These are phyloP conservation scores for Scaptomyza cyrtandrae DNA, from an alignment of 2,888 invertebrate species.

Conservation along the genomic window DNA sequence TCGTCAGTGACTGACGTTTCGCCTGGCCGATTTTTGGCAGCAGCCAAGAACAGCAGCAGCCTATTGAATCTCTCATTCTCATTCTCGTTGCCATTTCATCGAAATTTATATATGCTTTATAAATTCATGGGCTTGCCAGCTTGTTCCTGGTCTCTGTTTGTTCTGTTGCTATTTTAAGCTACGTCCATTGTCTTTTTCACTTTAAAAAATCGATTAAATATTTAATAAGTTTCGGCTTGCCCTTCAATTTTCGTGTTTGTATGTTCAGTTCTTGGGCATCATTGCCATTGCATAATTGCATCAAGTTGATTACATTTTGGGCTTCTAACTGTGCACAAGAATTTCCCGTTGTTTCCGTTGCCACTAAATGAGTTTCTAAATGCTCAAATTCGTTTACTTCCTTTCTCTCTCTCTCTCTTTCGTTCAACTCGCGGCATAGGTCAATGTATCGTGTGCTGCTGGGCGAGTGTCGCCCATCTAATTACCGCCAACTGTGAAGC, in stretches of 20 bases:
- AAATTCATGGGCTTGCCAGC: conserved; percentile 50
- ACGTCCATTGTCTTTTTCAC: conserved; percentile 31
- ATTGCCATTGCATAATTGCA: conserved; percentile 71
- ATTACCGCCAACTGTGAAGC: conserved; percentile 77
- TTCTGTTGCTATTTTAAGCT: conserved; percentile 51
- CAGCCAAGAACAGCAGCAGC: conserved; percentile 6
- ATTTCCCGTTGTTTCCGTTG: conserved; percentile 67
- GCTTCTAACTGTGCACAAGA: conserved; percentile 21
- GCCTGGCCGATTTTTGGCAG: conserved; percentile 57
- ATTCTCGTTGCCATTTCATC: conserved; percentile 23
- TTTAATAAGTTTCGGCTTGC: conserved; percentile 26
- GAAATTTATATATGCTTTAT: conserved; percentile 59
- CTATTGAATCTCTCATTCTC: conserved; percentile 36
- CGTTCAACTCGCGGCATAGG: conserved; percentile 41
- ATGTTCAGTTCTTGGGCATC: conserved; percentile 17
- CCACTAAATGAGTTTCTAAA: conserved; percentile 59
- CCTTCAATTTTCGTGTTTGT: conserved; percentile 2
- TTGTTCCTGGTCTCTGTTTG: conserved; percentile 34
- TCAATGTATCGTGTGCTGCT: conserved; percentile 66
- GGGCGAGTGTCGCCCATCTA: conserved; percentile 47
- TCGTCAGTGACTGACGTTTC: conserved; percentile 65
- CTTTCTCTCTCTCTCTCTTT: not conserved
- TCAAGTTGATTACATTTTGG: conserved; percentile 70
- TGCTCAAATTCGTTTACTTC: not conserved
- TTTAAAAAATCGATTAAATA: conserved; percentile 37